These are phyloP conservation scores for Melipona quadrifasciata DNA, from an alignment of 1,140 invertebrate species.

Conservation along the genomic window DNA sequence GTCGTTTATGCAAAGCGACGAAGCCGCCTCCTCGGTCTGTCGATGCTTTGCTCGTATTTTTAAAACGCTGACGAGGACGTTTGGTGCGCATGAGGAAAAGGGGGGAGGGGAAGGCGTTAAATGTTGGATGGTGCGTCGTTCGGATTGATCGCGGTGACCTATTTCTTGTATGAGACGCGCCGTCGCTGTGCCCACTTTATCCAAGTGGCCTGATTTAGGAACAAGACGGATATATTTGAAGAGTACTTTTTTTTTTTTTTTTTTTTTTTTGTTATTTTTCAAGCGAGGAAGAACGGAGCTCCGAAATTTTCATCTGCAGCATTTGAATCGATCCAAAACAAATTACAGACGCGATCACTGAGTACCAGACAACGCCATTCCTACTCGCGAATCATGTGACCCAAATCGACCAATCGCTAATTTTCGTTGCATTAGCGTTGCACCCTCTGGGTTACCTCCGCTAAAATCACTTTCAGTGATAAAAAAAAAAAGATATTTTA, in stretches of 20 bases:
- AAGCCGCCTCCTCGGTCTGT: not conserved
- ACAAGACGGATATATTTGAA: not conserved
- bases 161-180: not conserved
- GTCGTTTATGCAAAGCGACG: constrained; percentile 29
- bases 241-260: too few species aligned
- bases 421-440: too few species aligned
- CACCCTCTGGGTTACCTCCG: too few species aligned
- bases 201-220: not conserved
- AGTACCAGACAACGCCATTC: too few species aligned
- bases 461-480: too few species aligned
- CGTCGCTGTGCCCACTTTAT: not conserved
- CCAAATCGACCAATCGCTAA: too few species aligned
- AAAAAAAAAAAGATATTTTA: too few species aligned
- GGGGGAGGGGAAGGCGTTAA: not conserved
- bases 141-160: not conserved
- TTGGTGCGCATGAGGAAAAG: not conserved
- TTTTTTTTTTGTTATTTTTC: too few species aligned
- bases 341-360: too few species aligned
- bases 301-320: not conserved
- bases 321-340: too few species aligned
- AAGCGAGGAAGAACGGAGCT: not conserved
- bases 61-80: constrained; percentile 14
- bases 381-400: too few species aligned
- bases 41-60: constrained; percentile 21
- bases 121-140: not conserved